A percentile compares a stretch with the other conserved stretches of the same genome.
phyloP scores from a whole-genome alignment of 2,888 invertebrate species.

The Sisyra nigra region DNA sequence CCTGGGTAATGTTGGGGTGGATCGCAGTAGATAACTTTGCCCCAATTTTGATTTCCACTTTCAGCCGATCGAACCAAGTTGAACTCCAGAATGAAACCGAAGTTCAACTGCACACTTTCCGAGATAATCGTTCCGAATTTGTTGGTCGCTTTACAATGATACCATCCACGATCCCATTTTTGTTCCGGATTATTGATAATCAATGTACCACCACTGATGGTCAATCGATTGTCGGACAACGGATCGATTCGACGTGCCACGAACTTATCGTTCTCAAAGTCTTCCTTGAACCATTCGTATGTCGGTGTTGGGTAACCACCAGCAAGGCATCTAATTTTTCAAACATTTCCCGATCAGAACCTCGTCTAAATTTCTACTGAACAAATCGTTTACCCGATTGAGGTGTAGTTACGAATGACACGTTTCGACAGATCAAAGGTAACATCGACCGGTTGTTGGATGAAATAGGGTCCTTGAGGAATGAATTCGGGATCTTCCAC shows the following conservation, averaged over 20 bases:
- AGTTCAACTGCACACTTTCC: constrained; percentile 72
- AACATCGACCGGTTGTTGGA: constrained; percentile 65
- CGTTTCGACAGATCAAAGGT: constrained; percentile 68
- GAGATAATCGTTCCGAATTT: constrained; percentile 77
- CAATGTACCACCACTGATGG: constrained; percentile 80
- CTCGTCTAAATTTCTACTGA: too few relatives aligned
- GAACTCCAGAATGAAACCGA: constrained; percentile 82
- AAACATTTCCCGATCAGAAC: constrained; percentile 4
- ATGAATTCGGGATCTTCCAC: constrained; percentile 64
- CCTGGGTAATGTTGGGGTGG: constrained; percentile 82
- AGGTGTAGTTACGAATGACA: constrained; percentile 53
- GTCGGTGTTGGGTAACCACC: constrained; percentile 79
- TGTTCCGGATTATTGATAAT: constrained; percentile 75
- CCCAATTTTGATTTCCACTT: constrained; percentile 82
- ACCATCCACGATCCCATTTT: constrained; percentile 66
- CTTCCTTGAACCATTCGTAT: constrained; percentile 82
- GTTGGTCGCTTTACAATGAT: constrained; percentile 86
- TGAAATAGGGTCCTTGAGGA: constrained; percentile 78
- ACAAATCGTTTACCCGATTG: constrained; percentile 35
- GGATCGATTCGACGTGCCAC: constrained; percentile 64
- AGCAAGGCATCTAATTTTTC: constrained; percentile 48
- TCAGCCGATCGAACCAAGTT: constrained; percentile 74
- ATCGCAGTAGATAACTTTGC: constrained; percentile 82
- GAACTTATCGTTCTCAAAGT: constrained; percentile 64
- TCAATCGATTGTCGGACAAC: constrained; percentile 53